A percentile compares a stretch with the other conserved stretches of the same genome.
Evolutionary conservation across 2,797 vertebrate genomes (phyloP).

Genomic region (Dendrocincla tyrannina): DNA sequence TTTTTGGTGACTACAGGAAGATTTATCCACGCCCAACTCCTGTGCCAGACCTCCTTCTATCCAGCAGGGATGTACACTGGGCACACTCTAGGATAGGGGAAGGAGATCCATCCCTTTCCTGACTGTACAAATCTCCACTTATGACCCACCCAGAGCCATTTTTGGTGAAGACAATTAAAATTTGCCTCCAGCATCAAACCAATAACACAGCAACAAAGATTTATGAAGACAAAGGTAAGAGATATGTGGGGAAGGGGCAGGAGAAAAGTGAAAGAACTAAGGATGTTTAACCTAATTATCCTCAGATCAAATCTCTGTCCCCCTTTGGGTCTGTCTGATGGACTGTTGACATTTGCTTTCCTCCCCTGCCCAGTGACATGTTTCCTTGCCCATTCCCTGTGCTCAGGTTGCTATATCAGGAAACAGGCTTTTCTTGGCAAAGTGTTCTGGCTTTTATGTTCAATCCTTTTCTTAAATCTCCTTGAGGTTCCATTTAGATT

Average conservation of each 20-base stretch:
- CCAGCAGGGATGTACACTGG: fast-evolving
- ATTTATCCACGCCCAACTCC: background rate
- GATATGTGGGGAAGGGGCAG: fast-evolving
- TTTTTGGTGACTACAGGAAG: background rate
- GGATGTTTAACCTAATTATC: background rate
- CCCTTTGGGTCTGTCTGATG: fast-evolving
- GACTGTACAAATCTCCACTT: background rate
- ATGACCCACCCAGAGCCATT: background rate
- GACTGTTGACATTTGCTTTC: background rate
- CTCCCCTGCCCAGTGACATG: background rate
- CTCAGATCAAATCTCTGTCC: background rate
- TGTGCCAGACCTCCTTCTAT: background rate
- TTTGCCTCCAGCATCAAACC: background rate
- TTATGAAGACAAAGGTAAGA: background rate
- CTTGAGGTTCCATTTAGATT: constrained; percentile 29
- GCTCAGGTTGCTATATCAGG: background rate
- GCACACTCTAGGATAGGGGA: background rate
- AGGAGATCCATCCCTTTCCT: background rate
- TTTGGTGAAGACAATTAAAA: background rate
- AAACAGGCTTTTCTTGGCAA: background rate
- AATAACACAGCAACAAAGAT: background rate
- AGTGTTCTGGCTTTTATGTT: background rate
- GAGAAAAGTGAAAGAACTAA: background rate
- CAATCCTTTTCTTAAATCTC: constrained; percentile 13
- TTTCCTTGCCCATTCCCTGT: background rate